Conservation (phyloP, 2,113 vertebrate species). For the Hyaena hyaena region DNA sequence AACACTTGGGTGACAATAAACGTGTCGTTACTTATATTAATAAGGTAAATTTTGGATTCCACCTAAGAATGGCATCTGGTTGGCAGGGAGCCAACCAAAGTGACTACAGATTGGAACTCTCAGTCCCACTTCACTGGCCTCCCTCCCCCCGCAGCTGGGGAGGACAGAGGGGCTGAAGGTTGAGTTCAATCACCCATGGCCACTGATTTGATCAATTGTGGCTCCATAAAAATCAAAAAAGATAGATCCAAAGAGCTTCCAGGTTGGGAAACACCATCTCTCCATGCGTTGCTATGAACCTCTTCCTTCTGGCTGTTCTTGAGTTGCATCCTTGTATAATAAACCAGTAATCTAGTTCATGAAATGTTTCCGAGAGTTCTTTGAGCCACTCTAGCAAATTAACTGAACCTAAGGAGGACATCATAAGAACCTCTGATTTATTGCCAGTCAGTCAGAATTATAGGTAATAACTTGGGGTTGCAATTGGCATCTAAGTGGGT, state of each 20-base stretch:
- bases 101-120: not conserved
- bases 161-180: not conserved
- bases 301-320: not conserved
- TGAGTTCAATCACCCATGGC: not conserved
- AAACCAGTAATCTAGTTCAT: not conserved
- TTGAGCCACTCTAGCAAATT: not conserved
- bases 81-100: not conserved
- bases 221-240: not conserved
- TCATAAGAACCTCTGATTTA: not conserved
- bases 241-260: not conserved
- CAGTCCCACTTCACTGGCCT: not conserved
- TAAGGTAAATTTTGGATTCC: not conserved
- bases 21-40: not conserved
- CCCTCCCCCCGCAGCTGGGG: not conserved
- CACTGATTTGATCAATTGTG: not conserved
- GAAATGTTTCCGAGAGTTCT: not conserved
- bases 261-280: not conserved
- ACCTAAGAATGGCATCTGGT: not conserved
- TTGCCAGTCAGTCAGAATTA: not conserved
- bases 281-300: not conserved
- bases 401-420: not conserved
- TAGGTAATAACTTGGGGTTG: not conserved
- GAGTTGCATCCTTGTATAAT: not conserved
- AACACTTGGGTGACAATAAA: not conserved
- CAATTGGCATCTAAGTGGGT: not conserved